phyloP scores from a whole-genome alignment of 2,113 vertebrate species.

The Lagopus muta region DNA sequence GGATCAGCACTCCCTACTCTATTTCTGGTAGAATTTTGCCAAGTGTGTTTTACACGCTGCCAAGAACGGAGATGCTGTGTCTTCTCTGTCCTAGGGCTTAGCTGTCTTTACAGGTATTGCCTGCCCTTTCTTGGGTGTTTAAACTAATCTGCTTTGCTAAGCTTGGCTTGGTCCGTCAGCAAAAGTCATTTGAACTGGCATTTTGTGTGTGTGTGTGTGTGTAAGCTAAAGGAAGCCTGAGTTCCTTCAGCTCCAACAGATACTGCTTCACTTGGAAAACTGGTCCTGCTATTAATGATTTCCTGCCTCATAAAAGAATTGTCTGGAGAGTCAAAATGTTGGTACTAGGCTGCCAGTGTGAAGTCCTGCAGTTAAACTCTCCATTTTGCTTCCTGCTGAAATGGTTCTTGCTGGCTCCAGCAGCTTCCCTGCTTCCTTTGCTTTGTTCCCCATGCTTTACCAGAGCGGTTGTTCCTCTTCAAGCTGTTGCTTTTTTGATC shows the following conservation, averaged over 20 bases:
- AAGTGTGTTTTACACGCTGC: not conserved
- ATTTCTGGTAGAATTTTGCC: not conserved
- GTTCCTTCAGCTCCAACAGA: not conserved
- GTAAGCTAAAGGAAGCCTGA: not conserved
- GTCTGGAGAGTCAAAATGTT: not conserved
- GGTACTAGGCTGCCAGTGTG: not conserved
- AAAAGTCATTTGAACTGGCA: not conserved
- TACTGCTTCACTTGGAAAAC: not conserved
- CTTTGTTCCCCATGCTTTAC: not conserved
- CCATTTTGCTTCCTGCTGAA: not conserved
- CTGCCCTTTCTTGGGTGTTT: not conserved
- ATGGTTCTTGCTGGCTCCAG: not conserved
- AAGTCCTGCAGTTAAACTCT: not conserved
- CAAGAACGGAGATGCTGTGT: not conserved
- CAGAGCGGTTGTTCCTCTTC: not conserved
- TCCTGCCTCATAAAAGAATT: not conserved
- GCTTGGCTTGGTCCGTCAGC: not conserved
- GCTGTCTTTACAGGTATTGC: not conserved
- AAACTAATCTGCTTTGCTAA: not conserved
- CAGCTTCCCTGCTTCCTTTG: not conserved
- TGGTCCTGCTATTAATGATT: not conserved
- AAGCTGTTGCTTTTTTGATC: not conserved
- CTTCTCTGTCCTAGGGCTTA: not conserved
- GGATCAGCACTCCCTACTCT: not conserved
- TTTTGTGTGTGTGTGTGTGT: not conserved